Conservation (phyloP, 2,888 invertebrate genomes). For the Xanthia togata region DNA sequence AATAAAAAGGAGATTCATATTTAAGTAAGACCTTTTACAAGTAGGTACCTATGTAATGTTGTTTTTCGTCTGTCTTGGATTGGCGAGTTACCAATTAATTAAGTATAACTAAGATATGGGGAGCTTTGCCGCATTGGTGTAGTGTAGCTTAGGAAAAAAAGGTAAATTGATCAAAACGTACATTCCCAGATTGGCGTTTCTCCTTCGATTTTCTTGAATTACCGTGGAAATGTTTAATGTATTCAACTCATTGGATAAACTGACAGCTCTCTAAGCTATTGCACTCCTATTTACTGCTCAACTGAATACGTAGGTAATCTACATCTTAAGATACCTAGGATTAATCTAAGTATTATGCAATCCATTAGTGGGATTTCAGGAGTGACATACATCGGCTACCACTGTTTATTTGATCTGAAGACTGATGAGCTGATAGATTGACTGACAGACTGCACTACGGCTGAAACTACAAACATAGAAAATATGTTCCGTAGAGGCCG, state of each 20-base stretch:
- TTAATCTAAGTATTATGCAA: slow-evolving; percentile 29
- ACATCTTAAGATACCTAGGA: slow-evolving; percentile 28
- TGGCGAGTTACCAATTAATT: not conserved
- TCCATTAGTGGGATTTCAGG: slow-evolving; percentile 33
- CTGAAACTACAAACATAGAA: not conserved
- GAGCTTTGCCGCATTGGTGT: not conserved
- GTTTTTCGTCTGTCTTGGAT: no score
- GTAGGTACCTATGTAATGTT: not conserved
- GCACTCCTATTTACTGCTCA: slow-evolving; percentile 11
- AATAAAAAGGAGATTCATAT: not conserved
- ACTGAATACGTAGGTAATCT: slow-evolving; percentile 29
- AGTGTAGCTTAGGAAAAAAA: not conserved
- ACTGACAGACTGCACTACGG: slow-evolving; percentile 3
- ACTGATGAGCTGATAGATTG: not conserved
- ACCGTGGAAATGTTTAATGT: slow-evolving; percentile 13
- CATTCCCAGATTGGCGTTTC: no score
- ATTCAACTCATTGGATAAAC: not conserved
- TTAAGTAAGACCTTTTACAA: not conserved
- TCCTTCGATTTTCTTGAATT: slow-evolving; percentile 1
- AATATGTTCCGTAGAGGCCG: not conserved
- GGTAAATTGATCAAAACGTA: not conserved
- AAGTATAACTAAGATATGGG: not conserved
- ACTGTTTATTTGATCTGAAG: slow-evolving; percentile 27
- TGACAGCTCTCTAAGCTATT: not conserved
- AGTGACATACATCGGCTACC: slow-evolving; percentile 22